phyloP scores from a whole-genome alignment of 2,888 invertebrate genomes.

The Limnephilus lunatus region DNA sequence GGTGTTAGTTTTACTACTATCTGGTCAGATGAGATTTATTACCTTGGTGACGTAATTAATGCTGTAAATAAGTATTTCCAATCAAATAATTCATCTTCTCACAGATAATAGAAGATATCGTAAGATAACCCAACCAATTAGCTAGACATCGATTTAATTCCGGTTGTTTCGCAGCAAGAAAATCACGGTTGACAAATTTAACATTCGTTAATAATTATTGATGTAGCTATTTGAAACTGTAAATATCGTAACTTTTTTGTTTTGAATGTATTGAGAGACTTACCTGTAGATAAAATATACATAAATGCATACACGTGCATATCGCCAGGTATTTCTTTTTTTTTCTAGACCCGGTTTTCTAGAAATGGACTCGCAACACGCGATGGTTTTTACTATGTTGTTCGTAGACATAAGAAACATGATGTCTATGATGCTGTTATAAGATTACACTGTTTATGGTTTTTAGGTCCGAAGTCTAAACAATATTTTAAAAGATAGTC shows the following conservation, averaged over 20 bases:
- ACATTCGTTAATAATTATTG: not conserved
- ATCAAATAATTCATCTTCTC: not conserved
- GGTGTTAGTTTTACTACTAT: not conserved
- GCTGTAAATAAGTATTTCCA: not conserved
- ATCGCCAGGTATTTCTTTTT: not conserved
- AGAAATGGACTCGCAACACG: not conserved
- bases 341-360: not conserved
- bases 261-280: not conserved
- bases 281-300: not conserved
- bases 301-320: not conserved
- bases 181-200: not conserved
- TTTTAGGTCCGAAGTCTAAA: not conserved
- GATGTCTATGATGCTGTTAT: not conserved
- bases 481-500: not conserved
- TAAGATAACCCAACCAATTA: not conserved
- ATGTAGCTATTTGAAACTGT: not conserved
- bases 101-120: not conserved
- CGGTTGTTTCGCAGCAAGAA: not conserved
- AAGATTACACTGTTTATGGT: not conserved
- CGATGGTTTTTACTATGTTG: not conserved
- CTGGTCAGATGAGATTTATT: not conserved
- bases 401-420: not conserved
- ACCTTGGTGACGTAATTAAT: not conserved
- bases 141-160: not conserved
- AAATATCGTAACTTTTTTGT: not conserved